Evolutionary conservation across 2,797 vertebrate genomes (phyloP), one percentile per base, ranked within the genome.

Genomic region (Sebastes minor): DNA sequence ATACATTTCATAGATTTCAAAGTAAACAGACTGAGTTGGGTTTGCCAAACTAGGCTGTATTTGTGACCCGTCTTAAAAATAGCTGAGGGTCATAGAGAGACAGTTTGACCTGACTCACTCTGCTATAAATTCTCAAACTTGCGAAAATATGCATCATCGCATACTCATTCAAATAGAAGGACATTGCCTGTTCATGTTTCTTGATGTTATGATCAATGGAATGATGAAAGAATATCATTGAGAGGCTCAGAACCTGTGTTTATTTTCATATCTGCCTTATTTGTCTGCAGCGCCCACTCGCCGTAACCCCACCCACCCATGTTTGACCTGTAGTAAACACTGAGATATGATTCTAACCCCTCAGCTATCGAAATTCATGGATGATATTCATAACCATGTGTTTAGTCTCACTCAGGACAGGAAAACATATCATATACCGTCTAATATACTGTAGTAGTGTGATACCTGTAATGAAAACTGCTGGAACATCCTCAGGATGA

Each of bases 51-150:
- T 27, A 28, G 25, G 18, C 57, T 68, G 55, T 33, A 27, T 16
- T 71, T 55, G 35, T 68, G 70, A 82, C 66, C 72, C 42, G 68
- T 56, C 69, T 74, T 46, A 52, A 67, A 61, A 61, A 67, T 20
- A 60, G 28, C 20, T 23, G 12, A 10, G 16, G 52, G 38, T 62
- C 32, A 25, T 49, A 35, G 33, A n/a, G 27, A 33, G 33, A 56
- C 18, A 32, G 11, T 78, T 62, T 81, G 56, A 55, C 6, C 28
- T 52, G 63, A 72, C 68, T 72, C 56, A 56, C 67, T 72, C 62
- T 63, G 4, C 53, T 13, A 22, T 0, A 2, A 62, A 32, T 71
- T 49, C 30, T 69, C 33, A 61, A 8, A 49, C 46, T n/a, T 42
- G 38, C 38, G 14, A 42, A 42, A 42, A 42, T 16, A 42, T 16